Evolutionary conservation across 2,797 vertebrate species (phyloP), one percentile per base, ranked within the genome.

Genomic region (Sebastes melanostomus): DNA sequence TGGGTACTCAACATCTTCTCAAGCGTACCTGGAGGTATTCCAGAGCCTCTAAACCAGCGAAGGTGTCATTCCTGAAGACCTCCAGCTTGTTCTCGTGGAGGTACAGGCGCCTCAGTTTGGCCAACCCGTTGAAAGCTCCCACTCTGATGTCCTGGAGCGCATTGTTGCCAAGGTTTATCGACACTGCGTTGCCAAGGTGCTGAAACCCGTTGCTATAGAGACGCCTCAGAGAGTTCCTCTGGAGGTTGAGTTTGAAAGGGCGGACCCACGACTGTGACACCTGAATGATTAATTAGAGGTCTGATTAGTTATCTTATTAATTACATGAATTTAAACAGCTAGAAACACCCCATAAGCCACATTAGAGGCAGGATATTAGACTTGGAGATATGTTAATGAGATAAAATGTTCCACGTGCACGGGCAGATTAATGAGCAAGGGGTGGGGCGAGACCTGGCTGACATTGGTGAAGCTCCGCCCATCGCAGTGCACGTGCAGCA

Each of bases 1-100:
- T 13, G 55, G 61, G 61, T 77, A 76, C 85, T 78, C 72, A 75
- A 61, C 34, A 71, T 74, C 11, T 60, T 61, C 76, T 70, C 29
- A 1, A 95, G 87, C 97, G 93, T 76, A 98, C 98, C 95, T 99
- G 98, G 89, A 99, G 97, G 90, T 99, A 99, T 94, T 99, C 98
- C 96, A 99, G 95, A 82, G 98, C 97, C 90, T 99, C 98, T 88
- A 99, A 94, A 60, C 98, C 98, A 34, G 98, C 92, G 80, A 99
- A 99, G 85, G 98, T 99, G 94, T 99, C 97, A 75, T 98, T 99
- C 78, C 97, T 97, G 91, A 99, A 99, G 65, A 97, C 97, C 90
- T 99, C 98, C 94, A 99, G 96, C 95, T 99, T 99, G 96, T 99
- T 99, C 94, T 99, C 98, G 70, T 99, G 98, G 84, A 99, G 97